Evolutionary conservation across 2,888 invertebrate species (phyloP), one percentile per base, ranked within the genome.

Genomic region (Brachypterus glaber): DNA sequence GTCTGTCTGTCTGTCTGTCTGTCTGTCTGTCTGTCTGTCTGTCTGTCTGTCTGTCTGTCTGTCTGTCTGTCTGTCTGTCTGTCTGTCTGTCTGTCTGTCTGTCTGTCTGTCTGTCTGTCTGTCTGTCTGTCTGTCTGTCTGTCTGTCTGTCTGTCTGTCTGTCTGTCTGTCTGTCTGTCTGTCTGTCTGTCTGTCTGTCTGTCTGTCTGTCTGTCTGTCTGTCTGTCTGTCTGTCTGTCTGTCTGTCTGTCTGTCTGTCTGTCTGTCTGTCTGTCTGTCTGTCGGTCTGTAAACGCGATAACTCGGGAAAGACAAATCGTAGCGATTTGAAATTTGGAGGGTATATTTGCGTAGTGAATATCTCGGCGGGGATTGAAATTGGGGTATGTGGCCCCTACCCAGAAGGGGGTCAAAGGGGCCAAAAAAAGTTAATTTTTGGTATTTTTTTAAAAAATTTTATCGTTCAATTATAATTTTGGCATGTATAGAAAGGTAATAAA

Each of bases 161-260:
- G 7, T 29, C 5, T 29, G 7, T 29, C 5, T 29, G 11, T 29
- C 7, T 29, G 11, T 29, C 30, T 24, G 24, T 24, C 8, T 24
- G 8, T 24, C 8, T 24, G 8, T 24, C 8, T 24, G 24, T 24
- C 24, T 24, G 24, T 24, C 24, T 24, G 24, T 24, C 8, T 24
- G 8, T 24, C 8, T 24, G 24, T 24, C 24, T 24, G 24, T 24
- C 24, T 24, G 24, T 24, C 24, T 24, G 24, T 24, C 24, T 24
- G 24, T 24, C 24, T 24, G 24, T 24, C 24, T 24, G 24, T 24
- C 24, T 24, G 24, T 24, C 24, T 24, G 24, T 24, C 24, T 24
- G 24, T 24, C 24, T 24, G 24, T 24, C 24, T 24, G 24, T 24
- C 24, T 24, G 24, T 24, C 24, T n/a, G 24, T 24, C 24, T n/a